Conservation (phyloP, 2,888 invertebrate species). For the Leptinotarsa haldemani region DNA sequence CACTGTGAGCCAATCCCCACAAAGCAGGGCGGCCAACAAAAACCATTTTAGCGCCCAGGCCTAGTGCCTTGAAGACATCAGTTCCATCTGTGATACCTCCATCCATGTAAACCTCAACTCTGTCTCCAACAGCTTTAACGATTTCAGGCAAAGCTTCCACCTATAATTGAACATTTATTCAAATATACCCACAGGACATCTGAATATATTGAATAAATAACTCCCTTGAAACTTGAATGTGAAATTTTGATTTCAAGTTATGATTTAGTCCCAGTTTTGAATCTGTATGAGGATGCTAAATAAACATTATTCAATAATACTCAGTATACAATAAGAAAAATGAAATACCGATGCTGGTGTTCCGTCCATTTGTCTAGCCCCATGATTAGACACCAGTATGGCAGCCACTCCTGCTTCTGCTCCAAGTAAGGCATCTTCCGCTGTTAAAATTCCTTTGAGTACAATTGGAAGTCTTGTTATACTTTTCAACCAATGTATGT, state of each 20-base stretch:
- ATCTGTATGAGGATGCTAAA: no score
- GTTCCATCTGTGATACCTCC: constrained; percentile 87
- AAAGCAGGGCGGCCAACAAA: constrained; percentile 88
- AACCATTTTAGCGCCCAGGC: constrained; percentile 90
- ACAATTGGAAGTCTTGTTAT: constrained; percentile 84
- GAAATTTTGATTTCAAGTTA: no score
- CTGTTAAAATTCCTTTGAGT: constrained; percentile 87
- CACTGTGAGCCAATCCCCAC: constrained; percentile 85
- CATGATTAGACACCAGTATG: constrained; percentile 93
- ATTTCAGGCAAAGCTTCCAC: constrained; percentile 88
- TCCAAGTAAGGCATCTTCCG: constrained; percentile 86
- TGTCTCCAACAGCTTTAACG: constrained; percentile 75
- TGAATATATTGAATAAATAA: no score
- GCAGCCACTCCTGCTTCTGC: constrained; percentile 80
- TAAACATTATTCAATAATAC: not conserved
- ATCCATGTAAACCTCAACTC: constrained; percentile 85
- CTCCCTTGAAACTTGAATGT: no score
- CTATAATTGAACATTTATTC: constrained; percentile 61
- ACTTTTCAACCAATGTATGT: constrained; percentile 85
- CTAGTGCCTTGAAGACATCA: constrained; percentile 91
- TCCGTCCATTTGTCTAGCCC: constrained; percentile 90
- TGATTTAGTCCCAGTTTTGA: no score
- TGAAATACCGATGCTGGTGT: constrained; percentile 80
- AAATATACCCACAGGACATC: not conserved
- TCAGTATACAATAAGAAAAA: constrained; percentile 6